Evolutionary conservation across 2,888 invertebrate genomes (phyloP).

Genomic region (Hypselothyrea guttata): DNA sequence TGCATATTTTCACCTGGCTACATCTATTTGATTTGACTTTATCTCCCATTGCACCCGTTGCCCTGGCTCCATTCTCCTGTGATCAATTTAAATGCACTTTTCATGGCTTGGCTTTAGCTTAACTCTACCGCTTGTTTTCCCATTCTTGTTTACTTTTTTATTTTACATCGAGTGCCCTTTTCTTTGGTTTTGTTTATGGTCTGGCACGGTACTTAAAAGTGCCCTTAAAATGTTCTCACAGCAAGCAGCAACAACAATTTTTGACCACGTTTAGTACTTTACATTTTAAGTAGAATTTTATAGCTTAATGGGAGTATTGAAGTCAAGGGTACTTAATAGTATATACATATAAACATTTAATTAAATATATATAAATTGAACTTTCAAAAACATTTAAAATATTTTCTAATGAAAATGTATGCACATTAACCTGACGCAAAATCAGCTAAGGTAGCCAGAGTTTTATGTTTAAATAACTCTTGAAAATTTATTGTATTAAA

Average conservation of each 20-base stretch:
- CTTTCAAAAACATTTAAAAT: not conserved
- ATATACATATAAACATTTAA: too few species aligned
- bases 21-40: conserved; percentile 54
- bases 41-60: conserved; percentile 28
- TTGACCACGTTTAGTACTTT: conserved; percentile 13
- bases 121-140: conserved; percentile 23
- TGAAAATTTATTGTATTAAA: not conserved
- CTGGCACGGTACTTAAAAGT: conserved; percentile 47
- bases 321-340: too few species aligned
- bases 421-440: too few species aligned
- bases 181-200: conserved; percentile 48
- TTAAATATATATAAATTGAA: not conserved
- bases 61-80: not conserved
- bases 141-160: not conserved
- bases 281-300: not conserved
- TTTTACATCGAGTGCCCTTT: conserved; percentile 32
- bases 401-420: too few species aligned
- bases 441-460: too few species aligned
- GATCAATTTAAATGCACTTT: conserved; percentile 65
- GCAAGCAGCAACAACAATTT: conserved; percentile 22
- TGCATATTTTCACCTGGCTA: conserved; percentile 48
- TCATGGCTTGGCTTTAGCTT: conserved; percentile 31
- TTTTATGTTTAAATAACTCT: too few species aligned
- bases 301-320: too few species aligned
- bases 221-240: conserved; percentile 38